Conservation (phyloP, 2,113 vertebrate species). For the Elephantulus edwardii region DNA sequence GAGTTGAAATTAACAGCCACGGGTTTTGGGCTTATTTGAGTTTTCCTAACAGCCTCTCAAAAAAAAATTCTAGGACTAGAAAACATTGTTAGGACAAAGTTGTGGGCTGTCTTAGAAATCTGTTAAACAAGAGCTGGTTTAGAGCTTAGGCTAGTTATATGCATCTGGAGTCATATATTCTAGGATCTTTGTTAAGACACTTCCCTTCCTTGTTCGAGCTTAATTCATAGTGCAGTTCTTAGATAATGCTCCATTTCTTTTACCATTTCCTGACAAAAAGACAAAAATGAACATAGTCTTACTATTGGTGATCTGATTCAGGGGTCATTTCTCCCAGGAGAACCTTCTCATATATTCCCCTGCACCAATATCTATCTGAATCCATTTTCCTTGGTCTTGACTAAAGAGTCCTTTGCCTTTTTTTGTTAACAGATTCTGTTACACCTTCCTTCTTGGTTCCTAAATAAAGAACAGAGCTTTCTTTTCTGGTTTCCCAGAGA, state of each 20-base stretch:
- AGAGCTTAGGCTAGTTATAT: slow-evolving; percentile 3
- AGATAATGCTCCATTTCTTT: not conserved
- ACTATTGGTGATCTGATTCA: not conserved
- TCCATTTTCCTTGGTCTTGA: slow-evolving; percentile 4
- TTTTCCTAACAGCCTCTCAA: slow-evolving; percentile 25
- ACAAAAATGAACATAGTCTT: not conserved
- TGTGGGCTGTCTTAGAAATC: slow-evolving; percentile 2
- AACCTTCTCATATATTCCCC: not conserved
- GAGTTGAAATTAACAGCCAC: not conserved
- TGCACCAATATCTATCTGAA: not conserved
- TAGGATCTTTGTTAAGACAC: slow-evolving; percentile 19
- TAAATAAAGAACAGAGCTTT: slow-evolving; percentile 27
- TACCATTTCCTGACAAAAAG: not conserved
- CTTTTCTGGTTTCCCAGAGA: not conserved
- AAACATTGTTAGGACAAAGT: slow-evolving; percentile 2
- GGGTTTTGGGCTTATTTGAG: not conserved
- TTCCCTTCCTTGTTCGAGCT: not conserved
- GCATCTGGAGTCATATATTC: not conserved
- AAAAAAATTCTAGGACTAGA: slow-evolving; percentile 13
- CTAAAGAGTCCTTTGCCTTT: not conserved
- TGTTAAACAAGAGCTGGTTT: slow-evolving; percentile 21
- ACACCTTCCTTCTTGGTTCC: slow-evolving; percentile 10
- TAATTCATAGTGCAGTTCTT: not conserved
- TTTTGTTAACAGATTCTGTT: not conserved
- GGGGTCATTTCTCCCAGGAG: not conserved